Evolutionary conservation across 2,888 invertebrate genomes (phyloP).

Genomic region (Rosalia funebris): DNA sequence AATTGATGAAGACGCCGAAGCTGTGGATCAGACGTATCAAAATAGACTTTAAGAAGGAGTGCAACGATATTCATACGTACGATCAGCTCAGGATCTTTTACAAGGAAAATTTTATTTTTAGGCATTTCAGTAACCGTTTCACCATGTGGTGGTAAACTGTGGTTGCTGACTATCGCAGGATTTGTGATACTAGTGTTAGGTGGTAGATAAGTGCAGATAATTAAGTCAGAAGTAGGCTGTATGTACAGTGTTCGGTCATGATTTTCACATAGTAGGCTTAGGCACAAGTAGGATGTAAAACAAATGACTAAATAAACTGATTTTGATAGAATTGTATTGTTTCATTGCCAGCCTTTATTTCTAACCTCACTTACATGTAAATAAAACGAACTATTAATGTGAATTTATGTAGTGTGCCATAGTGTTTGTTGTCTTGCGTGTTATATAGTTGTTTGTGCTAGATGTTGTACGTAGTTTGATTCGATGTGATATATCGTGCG

Average conservation of each 20-base stretch:
- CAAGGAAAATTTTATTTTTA: not conserved
- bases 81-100: constrained; percentile 39
- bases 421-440: too few relatives aligned
- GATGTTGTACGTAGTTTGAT: constrained; percentile 15
- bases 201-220: not conserved
- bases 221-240: not conserved
- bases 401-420: too few relatives aligned
- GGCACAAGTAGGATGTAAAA: not conserved
- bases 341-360: too few relatives aligned
- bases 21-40: constrained; percentile 42
- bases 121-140: not conserved
- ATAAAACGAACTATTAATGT: too few relatives aligned
- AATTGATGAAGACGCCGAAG: constrained; percentile 41
- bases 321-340: not conserved
- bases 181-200: not conserved
- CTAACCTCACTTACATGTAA: too few relatives aligned
- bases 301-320: not conserved
- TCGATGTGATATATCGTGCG: not conserved
- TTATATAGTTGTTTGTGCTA: constrained; percentile 1
- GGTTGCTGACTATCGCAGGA: not conserved
- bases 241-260: not conserved
- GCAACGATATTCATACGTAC: constrained; percentile 15
- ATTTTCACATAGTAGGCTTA: not conserved
- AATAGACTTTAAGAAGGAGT: constrained; percentile 24
- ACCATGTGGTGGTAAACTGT: not conserved